These are phyloP conservation scores for Indicator indicator DNA, from an alignment of 2,113 vertebrate species.

Conservation along the genomic window DNA sequence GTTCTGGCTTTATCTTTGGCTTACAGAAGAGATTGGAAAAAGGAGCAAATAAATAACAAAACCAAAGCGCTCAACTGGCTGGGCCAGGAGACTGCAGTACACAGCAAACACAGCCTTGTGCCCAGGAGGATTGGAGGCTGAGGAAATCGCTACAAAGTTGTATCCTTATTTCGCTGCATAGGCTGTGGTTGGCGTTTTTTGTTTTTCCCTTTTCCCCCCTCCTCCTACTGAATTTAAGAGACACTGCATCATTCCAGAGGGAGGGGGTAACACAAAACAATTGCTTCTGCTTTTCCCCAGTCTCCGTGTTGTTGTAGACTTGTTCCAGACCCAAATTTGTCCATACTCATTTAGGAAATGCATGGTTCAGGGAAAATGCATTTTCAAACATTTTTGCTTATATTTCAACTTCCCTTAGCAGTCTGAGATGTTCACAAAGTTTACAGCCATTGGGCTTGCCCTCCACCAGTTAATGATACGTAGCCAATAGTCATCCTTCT, in stretches of 20 bases:
- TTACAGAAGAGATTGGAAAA: slow-evolving; percentile 28
- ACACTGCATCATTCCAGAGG: neutral
- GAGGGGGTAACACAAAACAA: neutral
- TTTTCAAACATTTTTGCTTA: neutral
- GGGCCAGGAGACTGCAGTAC: neutral
- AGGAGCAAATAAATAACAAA: slow-evolving; percentile 39
- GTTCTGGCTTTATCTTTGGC: slow-evolving; percentile 38
- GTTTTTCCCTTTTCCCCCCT: too few species aligned
- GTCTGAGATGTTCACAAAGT: neutral
- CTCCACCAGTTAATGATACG: neutral
- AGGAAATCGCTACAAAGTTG: neutral
- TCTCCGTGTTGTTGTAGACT: neutral
- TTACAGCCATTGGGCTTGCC: neutral
- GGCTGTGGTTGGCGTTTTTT: neutral
- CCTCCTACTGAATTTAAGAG: neutral
- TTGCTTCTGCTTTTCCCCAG: neutral
- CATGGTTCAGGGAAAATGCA: neutral
- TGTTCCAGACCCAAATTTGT: neutral
- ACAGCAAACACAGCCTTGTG: neutral
- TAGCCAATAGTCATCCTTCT: neutral
- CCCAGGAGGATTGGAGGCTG: neutral
- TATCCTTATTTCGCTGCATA: neutral
- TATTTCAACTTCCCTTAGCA: neutral
- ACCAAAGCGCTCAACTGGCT: fast-evolving
- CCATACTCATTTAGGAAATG: neutral